Evolutionary conservation across 2,797 vertebrate species (phyloP).

Genomic region (Apogon talboti): DNA sequence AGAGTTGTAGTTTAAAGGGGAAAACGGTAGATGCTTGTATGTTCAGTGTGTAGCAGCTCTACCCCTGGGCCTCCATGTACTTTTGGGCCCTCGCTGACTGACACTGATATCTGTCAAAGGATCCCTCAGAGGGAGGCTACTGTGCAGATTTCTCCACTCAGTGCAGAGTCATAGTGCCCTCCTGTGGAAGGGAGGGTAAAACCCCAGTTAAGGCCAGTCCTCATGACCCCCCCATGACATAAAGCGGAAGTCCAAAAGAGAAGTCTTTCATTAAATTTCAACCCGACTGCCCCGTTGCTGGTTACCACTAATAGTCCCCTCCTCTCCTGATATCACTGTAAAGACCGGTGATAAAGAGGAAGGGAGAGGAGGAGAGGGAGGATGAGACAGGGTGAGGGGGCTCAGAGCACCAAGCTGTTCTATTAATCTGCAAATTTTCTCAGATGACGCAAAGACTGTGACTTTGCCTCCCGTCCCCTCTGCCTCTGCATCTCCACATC

Average conservation of each 20-base stretch:
- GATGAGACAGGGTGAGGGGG: constrained; percentile 32
- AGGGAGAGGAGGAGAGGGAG: constrained; percentile 16
- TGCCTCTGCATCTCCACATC: constrained; percentile 53
- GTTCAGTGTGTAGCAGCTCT: constrained; percentile 52
- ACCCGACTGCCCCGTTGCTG: too few species aligned
- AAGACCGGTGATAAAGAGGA: too few species aligned
- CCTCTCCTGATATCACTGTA: too few species aligned
- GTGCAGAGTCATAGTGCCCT: constrained; percentile 71
- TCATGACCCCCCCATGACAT: neutral
- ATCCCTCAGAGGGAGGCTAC: constrained; percentile 32
- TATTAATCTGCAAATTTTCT: constrained; percentile 85
- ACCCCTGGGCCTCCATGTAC: constrained; percentile 38
- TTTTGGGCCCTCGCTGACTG: constrained; percentile 51
- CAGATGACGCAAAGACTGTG: constrained; percentile 84
- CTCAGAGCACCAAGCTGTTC: constrained; percentile 76
- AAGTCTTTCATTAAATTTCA: too few species aligned
- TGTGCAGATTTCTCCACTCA: constrained; percentile 20
- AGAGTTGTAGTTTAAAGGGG: constrained; percentile 23
- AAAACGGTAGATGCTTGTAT: constrained; percentile 16
- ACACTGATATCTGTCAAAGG: constrained; percentile 65
- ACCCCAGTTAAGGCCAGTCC: too few species aligned
- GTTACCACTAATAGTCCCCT: neutral
- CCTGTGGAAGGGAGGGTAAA: constrained; percentile 73
- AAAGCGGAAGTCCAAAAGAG: neutral
- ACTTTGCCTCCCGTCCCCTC: constrained; percentile 63